Evolutionary conservation across 2,797 vertebrate species (phyloP).

Genomic region (Toxotes lorentzi): DNA sequence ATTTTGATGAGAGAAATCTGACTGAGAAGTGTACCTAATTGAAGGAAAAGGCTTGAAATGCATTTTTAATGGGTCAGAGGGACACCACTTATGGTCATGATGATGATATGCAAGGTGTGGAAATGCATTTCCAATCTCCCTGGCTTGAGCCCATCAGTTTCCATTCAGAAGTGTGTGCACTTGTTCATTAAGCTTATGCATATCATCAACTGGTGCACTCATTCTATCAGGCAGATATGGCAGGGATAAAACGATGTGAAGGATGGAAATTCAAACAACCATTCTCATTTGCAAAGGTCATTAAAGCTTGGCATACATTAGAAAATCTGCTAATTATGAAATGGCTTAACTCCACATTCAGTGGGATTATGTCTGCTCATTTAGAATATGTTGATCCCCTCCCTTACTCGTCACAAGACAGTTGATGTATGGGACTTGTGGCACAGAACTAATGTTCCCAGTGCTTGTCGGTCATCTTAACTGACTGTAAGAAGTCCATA

Average conservation of each 20-base stretch:
- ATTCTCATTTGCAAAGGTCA: constrained; percentile 87
- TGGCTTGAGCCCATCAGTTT: constrained; percentile 81
- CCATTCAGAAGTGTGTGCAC: constrained; percentile 82
- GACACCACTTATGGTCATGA: constrained; percentile 79
- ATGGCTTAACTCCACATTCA: constrained; percentile 87
- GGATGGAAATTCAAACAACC: constrained; percentile 85
- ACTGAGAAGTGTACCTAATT: constrained; percentile 82
- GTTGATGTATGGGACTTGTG: constrained; percentile 84
- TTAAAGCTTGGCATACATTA: constrained; percentile 86
- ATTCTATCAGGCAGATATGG: constrained; percentile 83
- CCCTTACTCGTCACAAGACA: constrained; percentile 79
- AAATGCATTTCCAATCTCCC: constrained; percentile 83
- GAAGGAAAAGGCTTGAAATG: constrained; percentile 85
- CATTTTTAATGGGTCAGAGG: constrained; percentile 85
- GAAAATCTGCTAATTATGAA: constrained; percentile 88
- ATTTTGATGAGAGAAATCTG: constrained; percentile 75
- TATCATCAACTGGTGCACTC: constrained; percentile 82
- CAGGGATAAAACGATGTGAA: constrained; percentile 83
- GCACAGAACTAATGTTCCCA: constrained; percentile 82
- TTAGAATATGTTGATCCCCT: constrained; percentile 84
- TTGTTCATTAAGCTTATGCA: constrained; percentile 86
- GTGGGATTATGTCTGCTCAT: constrained; percentile 86
- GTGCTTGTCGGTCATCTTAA: constrained; percentile 85
- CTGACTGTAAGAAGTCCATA: constrained; percentile 78
- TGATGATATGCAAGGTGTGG: constrained; percentile 84